These are phyloP conservation scores for Brachyistius frenatus DNA, from an alignment of 2,113 vertebrate genomes.

Conservation along the genomic window DNA sequence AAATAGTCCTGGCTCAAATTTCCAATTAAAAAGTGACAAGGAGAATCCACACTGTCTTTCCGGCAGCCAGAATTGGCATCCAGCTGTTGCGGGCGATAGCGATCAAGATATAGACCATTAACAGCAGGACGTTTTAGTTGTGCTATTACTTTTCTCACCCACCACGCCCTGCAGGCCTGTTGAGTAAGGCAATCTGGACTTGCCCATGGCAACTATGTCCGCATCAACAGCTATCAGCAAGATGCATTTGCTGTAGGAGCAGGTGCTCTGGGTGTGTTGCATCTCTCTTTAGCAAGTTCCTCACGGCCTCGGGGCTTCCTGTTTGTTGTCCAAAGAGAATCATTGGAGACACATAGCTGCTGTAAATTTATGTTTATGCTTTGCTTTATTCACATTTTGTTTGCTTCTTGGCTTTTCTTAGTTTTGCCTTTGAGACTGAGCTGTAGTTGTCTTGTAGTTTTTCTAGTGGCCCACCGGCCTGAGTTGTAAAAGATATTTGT, in stretches of 20 bases:
- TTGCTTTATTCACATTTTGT: not conserved
- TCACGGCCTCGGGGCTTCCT: conserved; percentile 10
- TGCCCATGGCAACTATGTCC: conserved; percentile 80
- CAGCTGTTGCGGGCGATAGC: conserved; percentile 73
- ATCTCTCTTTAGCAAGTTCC: conserved; percentile 43
- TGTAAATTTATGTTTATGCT: not conserved
- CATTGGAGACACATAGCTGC: not conserved
- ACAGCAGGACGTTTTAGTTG: conserved; percentile 60
- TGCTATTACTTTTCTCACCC: conserved; percentile 70
- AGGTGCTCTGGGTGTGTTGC: conserved; percentile 57
- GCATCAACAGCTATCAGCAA: conserved; percentile 65
- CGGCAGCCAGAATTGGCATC: conserved; percentile 59
- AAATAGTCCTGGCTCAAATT: conserved; percentile 52
- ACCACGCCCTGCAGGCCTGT: conserved; percentile 62
- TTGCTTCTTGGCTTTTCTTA: not conserved
- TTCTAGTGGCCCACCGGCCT: too few species aligned
- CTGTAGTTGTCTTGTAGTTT: too few species aligned
- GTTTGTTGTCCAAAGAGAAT: not conserved
- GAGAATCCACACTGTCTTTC: conserved; percentile 54
- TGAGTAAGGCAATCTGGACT: conserved; percentile 82
- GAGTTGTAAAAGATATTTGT: too few species aligned
- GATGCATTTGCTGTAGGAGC: conserved; percentile 74
- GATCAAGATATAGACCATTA: conserved; percentile 71
- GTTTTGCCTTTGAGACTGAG: not conserved
- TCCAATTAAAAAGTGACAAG: conserved; percentile 61